Conservation (phyloP, 2,113 vertebrate species). For the Recurvirostra avosetta region DNA sequence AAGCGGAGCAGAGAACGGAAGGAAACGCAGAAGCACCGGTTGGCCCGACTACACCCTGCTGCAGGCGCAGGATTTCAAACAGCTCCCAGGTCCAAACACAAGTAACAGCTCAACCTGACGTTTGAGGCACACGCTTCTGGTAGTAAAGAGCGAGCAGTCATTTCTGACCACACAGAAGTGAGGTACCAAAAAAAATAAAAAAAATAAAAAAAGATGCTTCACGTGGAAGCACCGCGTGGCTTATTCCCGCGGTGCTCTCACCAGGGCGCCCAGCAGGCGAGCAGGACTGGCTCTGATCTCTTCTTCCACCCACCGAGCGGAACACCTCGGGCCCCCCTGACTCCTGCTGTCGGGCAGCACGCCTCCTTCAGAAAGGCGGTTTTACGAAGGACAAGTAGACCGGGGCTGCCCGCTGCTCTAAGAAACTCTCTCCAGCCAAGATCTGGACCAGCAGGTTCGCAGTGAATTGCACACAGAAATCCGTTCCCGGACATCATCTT, state of each 20-base stretch:
- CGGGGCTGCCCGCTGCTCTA: neutral
- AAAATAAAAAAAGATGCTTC: no score
- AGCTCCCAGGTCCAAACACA: neutral
- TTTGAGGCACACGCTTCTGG: neutral
- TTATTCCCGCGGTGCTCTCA: neutral
- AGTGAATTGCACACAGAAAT: neutral
- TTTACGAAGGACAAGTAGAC: no score
- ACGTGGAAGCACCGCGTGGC: fast-evolving
- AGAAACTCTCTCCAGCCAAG: neutral
- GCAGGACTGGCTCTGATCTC: neutral
- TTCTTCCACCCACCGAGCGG: no score
- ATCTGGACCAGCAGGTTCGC: neutral
- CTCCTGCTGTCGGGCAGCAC: neutral
- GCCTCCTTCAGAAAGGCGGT: neutral
- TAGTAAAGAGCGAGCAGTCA: neutral
- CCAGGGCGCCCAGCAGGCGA: neutral
- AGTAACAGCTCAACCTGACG: neutral
- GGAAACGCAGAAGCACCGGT: neutral
- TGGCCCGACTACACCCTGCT: no score
- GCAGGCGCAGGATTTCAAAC: neutral
- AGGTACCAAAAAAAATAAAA: neutral
- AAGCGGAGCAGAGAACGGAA: neutral
- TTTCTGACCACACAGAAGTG: neutral
- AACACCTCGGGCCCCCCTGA: fast-evolving
- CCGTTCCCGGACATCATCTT: fast-evolving